Evolutionary conservation across 2,113 vertebrate species (phyloP).

Genomic region (Macheiramphus alcinus): DNA sequence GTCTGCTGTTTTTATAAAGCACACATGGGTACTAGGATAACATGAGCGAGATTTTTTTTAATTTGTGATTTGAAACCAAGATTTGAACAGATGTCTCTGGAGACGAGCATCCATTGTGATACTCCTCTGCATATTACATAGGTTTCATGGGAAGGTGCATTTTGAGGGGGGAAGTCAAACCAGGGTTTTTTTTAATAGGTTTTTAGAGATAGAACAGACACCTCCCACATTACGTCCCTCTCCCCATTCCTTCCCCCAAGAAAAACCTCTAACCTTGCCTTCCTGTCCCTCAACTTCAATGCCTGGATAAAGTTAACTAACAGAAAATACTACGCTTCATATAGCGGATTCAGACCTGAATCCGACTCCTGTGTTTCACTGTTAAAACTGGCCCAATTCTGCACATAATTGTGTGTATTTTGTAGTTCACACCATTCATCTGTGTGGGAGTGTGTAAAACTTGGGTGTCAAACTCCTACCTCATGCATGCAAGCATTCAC

Average conservation of each 20-base stretch:
- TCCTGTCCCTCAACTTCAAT: neutral
- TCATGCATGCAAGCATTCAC: neutral
- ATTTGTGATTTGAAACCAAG: neutral
- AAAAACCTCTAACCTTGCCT: neutral
- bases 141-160: neutral
- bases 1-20: neutral
- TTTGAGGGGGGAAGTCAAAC: neutral
- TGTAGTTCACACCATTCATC: neutral
- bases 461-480: neutral
- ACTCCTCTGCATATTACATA: neutral
- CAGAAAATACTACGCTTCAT: neutral
- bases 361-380: neutral
- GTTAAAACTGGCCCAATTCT: neutral
- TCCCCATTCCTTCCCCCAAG: neutral
- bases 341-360: neutral
- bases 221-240: neutral
- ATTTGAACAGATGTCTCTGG: neutral
- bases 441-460: neutral
- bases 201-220: neutral
- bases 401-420: neutral
- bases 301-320: neutral
- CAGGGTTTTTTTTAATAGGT: fast-evolving
- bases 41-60: neutral
- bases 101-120: neutral
- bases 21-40: neutral